Evolutionary conservation across 2,888 invertebrate genomes (phyloP), one percentile per base, ranked within the genome.

Genomic region (Argyresthia albistria): DNA sequence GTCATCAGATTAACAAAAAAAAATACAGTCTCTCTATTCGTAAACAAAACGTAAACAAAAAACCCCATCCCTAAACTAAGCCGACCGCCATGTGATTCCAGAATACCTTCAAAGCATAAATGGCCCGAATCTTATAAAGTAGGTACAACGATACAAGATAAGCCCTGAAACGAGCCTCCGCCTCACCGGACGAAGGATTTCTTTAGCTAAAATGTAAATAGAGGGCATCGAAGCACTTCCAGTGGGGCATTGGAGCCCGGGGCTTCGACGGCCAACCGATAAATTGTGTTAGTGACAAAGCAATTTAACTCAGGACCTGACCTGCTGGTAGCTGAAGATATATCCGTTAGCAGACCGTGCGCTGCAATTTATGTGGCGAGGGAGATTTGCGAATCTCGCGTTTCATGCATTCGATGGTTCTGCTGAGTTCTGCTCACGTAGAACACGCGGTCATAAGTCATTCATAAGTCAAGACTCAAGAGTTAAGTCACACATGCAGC

Each of bases 261-360:
- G 37, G 37, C 48, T 36, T 42, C 42, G 25, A 7, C 12, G 42
- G 42, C 11, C 16, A 9, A 37, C 16, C 15, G 55, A 58, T 66
- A 70, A 71, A 72, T 73, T 70, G 65, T 64, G 67, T 70, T 66
- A 65, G 67, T 62, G 63, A 66, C 61, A 64, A 63, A 61, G 65
- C 62, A 75, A 75, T 77, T 76, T 72, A 75, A 74, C 73, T 76
- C 73, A 60, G 59, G 57, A 56, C 62, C 65, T 69, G 69, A 69
- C 69, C 67, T 54, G 51, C 45, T 59, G 62, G 61, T 58, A 61
- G 63, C 61, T 64, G 56, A 55, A 56, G 11, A 55, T 52, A 59
- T 63, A 62, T 66, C 57, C 55, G 59, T 62, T 58, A 59, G 57
- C 59, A 59, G 55, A 56, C 55, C 59, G 46, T 47, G 50, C 56